Conservation (phyloP, 2,797 vertebrate species). For the Fringilla coelebs region DNA sequence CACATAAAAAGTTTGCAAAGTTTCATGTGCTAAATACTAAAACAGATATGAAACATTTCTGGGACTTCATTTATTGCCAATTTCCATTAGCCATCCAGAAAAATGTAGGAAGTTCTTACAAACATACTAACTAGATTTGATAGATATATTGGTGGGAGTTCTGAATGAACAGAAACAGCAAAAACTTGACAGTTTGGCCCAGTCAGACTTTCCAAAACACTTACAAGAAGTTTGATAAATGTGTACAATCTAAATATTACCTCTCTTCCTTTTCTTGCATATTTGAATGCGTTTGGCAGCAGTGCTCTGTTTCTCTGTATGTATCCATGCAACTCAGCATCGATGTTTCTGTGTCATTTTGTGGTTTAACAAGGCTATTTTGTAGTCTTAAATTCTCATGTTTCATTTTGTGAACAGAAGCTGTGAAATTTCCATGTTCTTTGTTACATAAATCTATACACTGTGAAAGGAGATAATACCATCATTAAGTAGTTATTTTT, state of each 20-base stretch:
- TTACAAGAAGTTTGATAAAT: not conserved
- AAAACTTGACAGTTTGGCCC: not conserved
- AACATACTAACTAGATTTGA: not conserved
- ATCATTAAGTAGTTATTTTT: slow-evolving; percentile 19
- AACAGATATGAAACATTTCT: not conserved
- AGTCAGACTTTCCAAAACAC: not conserved
- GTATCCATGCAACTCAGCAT: not conserved
- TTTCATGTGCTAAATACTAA: not conserved
- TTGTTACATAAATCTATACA: slow-evolving; percentile 54
- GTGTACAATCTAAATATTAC: slow-evolving; percentile 33
- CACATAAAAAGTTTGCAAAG: not conserved
- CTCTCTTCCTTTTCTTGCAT: slow-evolving; percentile 60
- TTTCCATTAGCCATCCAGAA: not conserved
- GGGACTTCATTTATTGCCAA: not conserved
- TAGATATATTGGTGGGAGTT: not conserved
- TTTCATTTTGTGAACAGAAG: slow-evolving; percentile 44
- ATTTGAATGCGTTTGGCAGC: slow-evolving; percentile 28
- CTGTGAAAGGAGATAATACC: slow-evolving; percentile 61
- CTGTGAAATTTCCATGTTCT: slow-evolving; percentile 24
- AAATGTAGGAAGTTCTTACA: not conserved
- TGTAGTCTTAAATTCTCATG: slow-evolving; percentile 62
- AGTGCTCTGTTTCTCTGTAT: not conserved
- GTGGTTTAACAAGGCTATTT: slow-evolving; percentile 52
- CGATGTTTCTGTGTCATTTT: slow-evolving; percentile 1
- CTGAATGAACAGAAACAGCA: not conserved